A percentile compares a stretch with the other conserved stretches of the same genome.
phyloP scores from a whole-genome alignment of 1,140 invertebrate species.

The Bombus huntii region DNA sequence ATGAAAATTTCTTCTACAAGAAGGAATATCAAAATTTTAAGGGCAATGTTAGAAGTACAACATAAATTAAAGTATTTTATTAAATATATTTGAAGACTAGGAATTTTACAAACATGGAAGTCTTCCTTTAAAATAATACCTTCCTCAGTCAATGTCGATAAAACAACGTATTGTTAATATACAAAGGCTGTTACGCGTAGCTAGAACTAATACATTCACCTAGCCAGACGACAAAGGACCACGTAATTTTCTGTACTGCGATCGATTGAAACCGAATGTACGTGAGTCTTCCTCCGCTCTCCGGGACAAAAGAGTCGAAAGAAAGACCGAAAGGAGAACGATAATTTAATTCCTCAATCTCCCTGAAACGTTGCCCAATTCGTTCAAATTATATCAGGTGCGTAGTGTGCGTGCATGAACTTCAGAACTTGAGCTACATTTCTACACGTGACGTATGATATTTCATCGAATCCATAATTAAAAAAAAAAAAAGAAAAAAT shows the following conservation, averaged over 20 bases:
- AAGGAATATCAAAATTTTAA: too few species aligned
- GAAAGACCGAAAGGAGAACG: not conserved
- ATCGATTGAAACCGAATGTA: conserved; percentile 1
- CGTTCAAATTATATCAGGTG: not conserved
- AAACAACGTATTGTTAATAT: conserved; percentile 5
- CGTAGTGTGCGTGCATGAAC: conserved; percentile 1
- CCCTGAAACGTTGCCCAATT: not conserved
- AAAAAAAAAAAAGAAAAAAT: not conserved
- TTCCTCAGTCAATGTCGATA: too few species aligned
- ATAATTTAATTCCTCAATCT: conserved; percentile 28
- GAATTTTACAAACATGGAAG: too few species aligned
- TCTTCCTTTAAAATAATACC: too few species aligned
- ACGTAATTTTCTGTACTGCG: conserved; percentile 17
- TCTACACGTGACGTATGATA: not conserved
- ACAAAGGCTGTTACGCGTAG: conserved; percentile 7
- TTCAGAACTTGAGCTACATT: not conserved
- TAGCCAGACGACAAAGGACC: conserved; percentile 9
- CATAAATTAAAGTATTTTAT: too few species aligned
- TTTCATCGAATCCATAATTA: too few species aligned
- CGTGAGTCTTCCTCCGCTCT: not conserved
- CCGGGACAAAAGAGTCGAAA: not conserved
- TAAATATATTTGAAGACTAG: too few species aligned
- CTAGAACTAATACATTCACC: conserved; percentile 9
- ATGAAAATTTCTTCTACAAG: not conserved
- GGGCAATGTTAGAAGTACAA: too few species aligned